phyloP scores from a whole-genome alignment of 2,113 vertebrate species.

The Uropsilus gracilis region DNA sequence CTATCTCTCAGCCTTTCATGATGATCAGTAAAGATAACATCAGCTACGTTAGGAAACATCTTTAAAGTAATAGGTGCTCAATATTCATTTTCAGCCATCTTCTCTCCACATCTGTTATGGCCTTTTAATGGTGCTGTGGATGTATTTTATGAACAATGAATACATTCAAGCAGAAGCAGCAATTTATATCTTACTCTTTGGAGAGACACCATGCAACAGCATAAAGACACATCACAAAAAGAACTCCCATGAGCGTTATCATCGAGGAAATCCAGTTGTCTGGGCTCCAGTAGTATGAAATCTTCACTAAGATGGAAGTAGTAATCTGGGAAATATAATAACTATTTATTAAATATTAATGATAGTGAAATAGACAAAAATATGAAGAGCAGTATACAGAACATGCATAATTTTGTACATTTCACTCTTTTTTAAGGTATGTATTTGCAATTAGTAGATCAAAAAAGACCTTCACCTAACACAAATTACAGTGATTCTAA shows the following conservation, averaged over 20 bases:
- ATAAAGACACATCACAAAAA: conserved; percentile 46
- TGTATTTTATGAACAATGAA: not conserved
- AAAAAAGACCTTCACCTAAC: not conserved
- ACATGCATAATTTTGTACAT: not conserved
- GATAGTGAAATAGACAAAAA: not conserved
- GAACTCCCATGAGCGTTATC: conserved; percentile 32
- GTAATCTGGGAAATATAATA: conserved; percentile 52
- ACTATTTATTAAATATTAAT: not conserved
- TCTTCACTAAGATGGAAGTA: conserved; percentile 55
- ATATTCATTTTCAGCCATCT: not conserved
- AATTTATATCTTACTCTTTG: conserved; percentile 55
- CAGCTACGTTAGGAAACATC: too few relatives aligned
- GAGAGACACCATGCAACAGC: conserved; percentile 34
- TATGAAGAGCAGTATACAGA: not conserved
- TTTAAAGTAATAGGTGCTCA: not conserved
- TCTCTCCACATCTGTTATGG: not conserved
- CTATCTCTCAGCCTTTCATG: not conserved
- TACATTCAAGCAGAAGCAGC: not conserved
- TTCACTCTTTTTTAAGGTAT: not conserved
- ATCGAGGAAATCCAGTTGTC: conserved; percentile 51
- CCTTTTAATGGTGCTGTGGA: not conserved
- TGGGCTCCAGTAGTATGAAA: conserved; percentile 50
- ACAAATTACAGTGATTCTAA: not conserved
- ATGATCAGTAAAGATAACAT: not conserved
- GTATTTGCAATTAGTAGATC: not conserved